These are phyloP conservation scores for Enteromius trimaculatus DNA, from an alignment of 2,797 vertebrate genomes.

Conservation along the genomic window DNA sequence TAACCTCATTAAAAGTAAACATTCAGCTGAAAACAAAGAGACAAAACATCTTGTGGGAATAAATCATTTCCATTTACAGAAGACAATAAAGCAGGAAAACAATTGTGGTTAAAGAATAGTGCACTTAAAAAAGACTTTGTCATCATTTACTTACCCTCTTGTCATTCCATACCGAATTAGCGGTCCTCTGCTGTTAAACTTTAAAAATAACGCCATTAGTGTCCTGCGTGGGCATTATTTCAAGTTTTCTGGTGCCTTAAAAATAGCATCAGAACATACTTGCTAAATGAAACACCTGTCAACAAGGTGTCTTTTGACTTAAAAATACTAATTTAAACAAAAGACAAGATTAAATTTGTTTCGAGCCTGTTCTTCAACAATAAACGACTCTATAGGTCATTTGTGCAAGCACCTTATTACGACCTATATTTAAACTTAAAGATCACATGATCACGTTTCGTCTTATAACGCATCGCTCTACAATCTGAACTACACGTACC, in stretches of 20 bases:
- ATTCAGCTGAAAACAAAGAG: not conserved
- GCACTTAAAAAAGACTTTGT: not conserved
- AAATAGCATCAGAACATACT: not conserved
- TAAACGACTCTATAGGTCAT: too few species aligned
- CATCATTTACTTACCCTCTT: not conserved
- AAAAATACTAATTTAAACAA: not conserved
- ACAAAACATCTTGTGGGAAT: not conserved
- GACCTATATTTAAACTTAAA: too few species aligned
- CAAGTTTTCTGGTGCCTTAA: not conserved
- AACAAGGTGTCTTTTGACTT: not conserved
- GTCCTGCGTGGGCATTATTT: not conserved
- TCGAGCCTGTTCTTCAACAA: too few species aligned
- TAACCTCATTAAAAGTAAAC: constrained; percentile 12
- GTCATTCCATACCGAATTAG: not conserved
- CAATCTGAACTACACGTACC: too few species aligned
- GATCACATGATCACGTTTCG: too few species aligned
- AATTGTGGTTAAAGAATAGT: not conserved
- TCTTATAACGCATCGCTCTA: too few species aligned
- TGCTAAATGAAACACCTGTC: not conserved
- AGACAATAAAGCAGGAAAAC: not conserved
- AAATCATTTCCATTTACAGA: not conserved
- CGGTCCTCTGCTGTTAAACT: not conserved
- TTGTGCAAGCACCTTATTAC: too few species aligned
- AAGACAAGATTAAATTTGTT: not conserved
- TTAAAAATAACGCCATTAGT: not conserved